Base-by-base conservation (phyloP, 2,113 vertebrate species). In the Hepsetus odoe region DNA sequence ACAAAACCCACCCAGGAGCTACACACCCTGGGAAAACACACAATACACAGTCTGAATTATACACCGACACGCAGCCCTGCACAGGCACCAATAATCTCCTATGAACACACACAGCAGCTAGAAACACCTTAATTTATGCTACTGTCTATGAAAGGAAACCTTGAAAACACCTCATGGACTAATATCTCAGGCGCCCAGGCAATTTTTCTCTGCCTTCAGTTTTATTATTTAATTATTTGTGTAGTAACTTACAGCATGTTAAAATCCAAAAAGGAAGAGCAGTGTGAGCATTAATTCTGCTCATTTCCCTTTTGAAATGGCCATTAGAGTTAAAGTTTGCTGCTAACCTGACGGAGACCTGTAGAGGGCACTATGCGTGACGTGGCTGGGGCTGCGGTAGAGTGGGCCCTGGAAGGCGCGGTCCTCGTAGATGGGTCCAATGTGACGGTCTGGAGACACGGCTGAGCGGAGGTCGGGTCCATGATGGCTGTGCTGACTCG, bases 351-450 rank as follows among this genome's bases (percentile, higher is more conserved):
- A 97, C 24, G 93, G 84, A 16, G 91, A 90, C 82, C 95, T 94
- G 83, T 96, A 98, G 42, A 98, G 62, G 0, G 95, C 93, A 0
- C 94, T 93, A 88, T 95, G 95, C 1, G 96, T 94, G 14, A 93
- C 92, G 61, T 94, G 95, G 75, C 85, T 96, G 6, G 97, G 95
- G 80, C 96, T 98, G 33, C 93, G 92, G 87, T 96, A 99, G 72
- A 98, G 86, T 0, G 97, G 96, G 22, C 96, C 95, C 83, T 96
- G 96, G 83, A 95, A 96, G 0, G 96, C 92, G 80, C 94, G 93
- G 73, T 96, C 97, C 88, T 99, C 97, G 1, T 97, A 99, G 84
- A 98, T 98, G 5, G 97, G 97, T 16, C 95, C 95, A 71, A 98
- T 97, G 86, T 98, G 96, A 84, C 96, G 76, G 77, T 97, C 97